Conservation (phyloP, 2,797 vertebrate genomes). For the Australoheros facetus region DNA sequence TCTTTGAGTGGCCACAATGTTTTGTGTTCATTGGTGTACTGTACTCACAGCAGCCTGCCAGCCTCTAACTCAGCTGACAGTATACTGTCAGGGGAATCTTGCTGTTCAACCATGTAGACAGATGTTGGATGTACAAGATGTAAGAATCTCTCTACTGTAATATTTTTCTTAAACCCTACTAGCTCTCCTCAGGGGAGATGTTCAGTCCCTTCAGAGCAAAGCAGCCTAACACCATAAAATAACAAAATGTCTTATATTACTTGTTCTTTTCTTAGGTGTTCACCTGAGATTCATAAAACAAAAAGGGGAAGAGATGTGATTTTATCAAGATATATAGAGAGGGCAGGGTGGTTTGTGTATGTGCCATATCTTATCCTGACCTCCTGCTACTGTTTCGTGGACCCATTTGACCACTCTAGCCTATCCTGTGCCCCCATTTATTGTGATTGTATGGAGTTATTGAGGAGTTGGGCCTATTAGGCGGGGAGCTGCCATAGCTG, state of each 20-base stretch:
- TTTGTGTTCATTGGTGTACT: not conserved
- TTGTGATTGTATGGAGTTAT: slow-evolving; percentile 81
- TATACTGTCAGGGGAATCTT: slow-evolving; percentile 61
- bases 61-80: slow-evolving; percentile 45
- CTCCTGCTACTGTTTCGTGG: slow-evolving; percentile 70
- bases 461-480: slow-evolving; percentile 82
- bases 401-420: slow-evolving; percentile 77
- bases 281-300: slow-evolving; percentile 59
- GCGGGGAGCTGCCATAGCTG: slow-evolving; percentile 76
- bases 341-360: slow-evolving; percentile 26
- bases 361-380: slow-evolving; percentile 46
- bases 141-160: slow-evolving; percentile 66
- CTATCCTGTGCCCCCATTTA: slow-evolving; percentile 72
- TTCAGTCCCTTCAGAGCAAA: slow-evolving; percentile 55
- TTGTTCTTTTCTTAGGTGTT: slow-evolving; percentile 50
- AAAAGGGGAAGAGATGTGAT: slow-evolving; percentile 14
- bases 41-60: slow-evolving; percentile 46
- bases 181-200: slow-evolving; percentile 60
- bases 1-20: not conserved
- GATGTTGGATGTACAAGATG: slow-evolving; percentile 73
- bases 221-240: slow-evolving; percentile 50
- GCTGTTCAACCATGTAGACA: slow-evolving; percentile 70
- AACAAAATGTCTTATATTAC: slow-evolving; percentile 46
- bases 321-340: slow-evolving; percentile 13
- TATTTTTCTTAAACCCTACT: slow-evolving; percentile 67